Evolutionary conservation across 2,888 invertebrate genomes (phyloP), one percentile per base, ranked within the genome.

Genomic region (Drosophila anceps): DNA sequence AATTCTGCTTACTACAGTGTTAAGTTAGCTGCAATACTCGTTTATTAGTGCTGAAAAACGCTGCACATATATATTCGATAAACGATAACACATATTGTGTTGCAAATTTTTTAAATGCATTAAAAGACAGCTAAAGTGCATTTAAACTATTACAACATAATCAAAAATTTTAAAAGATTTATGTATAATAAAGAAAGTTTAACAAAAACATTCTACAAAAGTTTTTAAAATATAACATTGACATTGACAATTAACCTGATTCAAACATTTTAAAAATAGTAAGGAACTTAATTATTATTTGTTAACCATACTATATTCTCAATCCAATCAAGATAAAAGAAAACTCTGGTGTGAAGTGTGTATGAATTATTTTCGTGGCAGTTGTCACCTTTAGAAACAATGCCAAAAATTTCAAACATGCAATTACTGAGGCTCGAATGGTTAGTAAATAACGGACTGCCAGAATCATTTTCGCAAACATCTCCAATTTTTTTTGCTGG

Each of bases 1-100:
- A 78, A 79, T 78, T 78, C 71, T 75, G 79, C 79, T 79, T 75
- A 78, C 75, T 72, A 78, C 79, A 53, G 12, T 46, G 75, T 78
- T 79, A 78, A 78, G 77, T 77, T 70, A 67, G 77, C 71, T 79
- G 77, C 79, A 79, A 79, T 63, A 67, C 44, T 63, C 37, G 37
- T 9, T 63, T 37, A 18, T 4, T 5, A 75, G 77, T 77, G 71
- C 29, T 75, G 75, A 44, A 4, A 60, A 79, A 39, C 43, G 48
- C 7, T n/a, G 24, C 0, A 31, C 18, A 33, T 50, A 20, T 12
- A 33, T 67, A 78, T 61, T 77, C 76, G 76, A 78, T 74, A 51
- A 46, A 5, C 61, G 74, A 78, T 64, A 68, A 48, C 15, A 7
- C 1, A 37, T 31, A 20, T 24, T 33, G 4, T n/a, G 9, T 4